Evolutionary conservation across 2,113 vertebrate genomes (phyloP).

Genomic region (Rhea pennata): DNA sequence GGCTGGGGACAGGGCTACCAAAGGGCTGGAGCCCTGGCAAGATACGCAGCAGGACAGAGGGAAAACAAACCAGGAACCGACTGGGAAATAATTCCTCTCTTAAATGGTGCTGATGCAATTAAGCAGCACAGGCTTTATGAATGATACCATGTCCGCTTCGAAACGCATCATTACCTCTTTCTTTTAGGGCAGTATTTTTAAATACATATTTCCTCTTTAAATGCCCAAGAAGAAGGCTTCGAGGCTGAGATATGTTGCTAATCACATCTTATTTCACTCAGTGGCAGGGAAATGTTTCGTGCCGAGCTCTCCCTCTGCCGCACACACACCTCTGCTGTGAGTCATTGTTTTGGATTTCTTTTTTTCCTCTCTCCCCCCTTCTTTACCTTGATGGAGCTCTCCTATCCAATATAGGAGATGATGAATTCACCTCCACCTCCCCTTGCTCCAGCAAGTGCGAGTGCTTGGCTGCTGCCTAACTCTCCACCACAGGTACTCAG

Average conservation of each 20-base stretch:
- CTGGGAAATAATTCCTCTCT: slow-evolving; percentile 43
- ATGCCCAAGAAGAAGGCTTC: not conserved
- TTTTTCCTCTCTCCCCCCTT: not conserved
- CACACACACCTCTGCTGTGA: not conserved
- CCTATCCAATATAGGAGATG: not conserved
- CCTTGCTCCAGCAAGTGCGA: not conserved
- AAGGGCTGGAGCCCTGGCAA: not conserved
- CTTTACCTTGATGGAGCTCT: not conserved
- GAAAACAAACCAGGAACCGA: slow-evolving; percentile 46
- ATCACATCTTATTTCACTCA: slow-evolving; percentile 1
- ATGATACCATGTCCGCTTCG: slow-evolving; percentile 49
- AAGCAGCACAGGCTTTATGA: slow-evolving; percentile 49
- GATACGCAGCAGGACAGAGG: not conserved
- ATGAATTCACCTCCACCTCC: accelerated
- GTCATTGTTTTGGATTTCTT: not conserved
- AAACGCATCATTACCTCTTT: slow-evolving; percentile 61
- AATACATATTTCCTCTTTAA: slow-evolving; percentile 35
- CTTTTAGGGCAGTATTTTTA: slow-evolving; percentile 13
- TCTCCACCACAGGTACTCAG: not conserved
- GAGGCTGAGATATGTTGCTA: not conserved
- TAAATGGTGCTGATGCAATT: slow-evolving; percentile 46
- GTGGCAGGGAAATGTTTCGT: not conserved
- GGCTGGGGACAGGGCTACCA: not conserved
- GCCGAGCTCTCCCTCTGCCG: not conserved
- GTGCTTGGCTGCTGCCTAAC: not conserved